Conservation (phyloP, 2,113 vertebrate species). For the Oxyura jamaicensis region DNA sequence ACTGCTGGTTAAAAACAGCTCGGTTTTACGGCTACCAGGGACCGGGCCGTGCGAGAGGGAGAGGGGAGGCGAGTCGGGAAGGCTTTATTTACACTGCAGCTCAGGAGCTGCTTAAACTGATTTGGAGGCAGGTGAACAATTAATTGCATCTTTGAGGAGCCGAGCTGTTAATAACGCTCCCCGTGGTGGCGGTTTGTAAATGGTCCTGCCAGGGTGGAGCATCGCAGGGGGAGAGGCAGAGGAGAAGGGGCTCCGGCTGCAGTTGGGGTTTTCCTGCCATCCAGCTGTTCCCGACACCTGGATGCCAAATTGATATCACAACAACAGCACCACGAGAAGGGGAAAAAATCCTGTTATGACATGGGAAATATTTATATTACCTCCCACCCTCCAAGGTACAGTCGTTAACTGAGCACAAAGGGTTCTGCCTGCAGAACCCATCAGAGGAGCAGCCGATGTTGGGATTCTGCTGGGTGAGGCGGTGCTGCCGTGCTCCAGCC, state of each 20-base stretch:
- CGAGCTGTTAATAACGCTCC: conserved; percentile 65
- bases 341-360: not conserved
- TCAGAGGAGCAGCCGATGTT: not conserved
- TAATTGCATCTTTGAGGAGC: conserved; percentile 73
- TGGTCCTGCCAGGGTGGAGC: conserved; percentile 14
- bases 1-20: conserved; percentile 20
- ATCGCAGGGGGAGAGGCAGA: not conserved
- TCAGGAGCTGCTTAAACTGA: conserved; percentile 64
- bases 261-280: conserved; percentile 30
- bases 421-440: not conserved
- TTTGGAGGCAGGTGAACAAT: conserved; percentile 74
- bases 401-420: conserved; percentile 43
- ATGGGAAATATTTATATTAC: conserved; percentile 53
- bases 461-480: too few relatives aligned
- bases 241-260: not conserved
- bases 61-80: conserved; percentile 24
- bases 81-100: conserved; percentile 54
- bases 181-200: conserved; percentile 53
- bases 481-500: too few relatives aligned
- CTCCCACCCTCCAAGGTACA: conserved; percentile 33
- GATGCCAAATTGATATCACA: conserved; percentile 42
- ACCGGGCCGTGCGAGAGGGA: not conserved
- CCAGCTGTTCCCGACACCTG: conserved; percentile 52
- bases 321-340: not conserved
- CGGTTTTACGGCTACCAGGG: not conserved